phyloP scores from a whole-genome alignment of 2,797 vertebrate species.

The Graptemys geographica region DNA sequence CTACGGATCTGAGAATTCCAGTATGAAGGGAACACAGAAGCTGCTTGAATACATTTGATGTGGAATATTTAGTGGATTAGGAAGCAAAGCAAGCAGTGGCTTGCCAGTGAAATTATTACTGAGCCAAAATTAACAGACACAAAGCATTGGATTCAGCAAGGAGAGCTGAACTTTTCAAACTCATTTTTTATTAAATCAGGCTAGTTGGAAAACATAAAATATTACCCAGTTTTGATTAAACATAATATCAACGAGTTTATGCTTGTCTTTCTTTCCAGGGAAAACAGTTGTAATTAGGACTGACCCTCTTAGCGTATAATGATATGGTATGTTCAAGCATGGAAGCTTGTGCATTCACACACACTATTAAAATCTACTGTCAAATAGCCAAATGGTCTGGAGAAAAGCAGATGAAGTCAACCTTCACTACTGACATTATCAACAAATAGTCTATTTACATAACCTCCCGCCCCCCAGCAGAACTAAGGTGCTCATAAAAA shows the following conservation, averaged over 20 bases:
- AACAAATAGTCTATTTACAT: background rate
- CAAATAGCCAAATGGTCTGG: rapidly evolving
- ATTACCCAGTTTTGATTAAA: background rate
- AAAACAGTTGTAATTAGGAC: constrained; percentile 22
- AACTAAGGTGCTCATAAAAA: background rate
- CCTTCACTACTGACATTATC: background rate
- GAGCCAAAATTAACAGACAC: constrained; percentile 28
- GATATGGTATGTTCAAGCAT: background rate
- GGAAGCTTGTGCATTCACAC: rapidly evolving
- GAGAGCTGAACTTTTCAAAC: constrained; percentile 25
- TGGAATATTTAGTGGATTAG: constrained; percentile 29
- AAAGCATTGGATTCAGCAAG: constrained; percentile 7
- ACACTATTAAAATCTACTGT: background rate
- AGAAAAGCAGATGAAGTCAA: background rate
- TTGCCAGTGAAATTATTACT: constrained; percentile 22
- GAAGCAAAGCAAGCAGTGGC: background rate
- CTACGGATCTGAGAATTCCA: background rate
- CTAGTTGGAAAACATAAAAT: background rate
- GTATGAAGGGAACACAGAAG: constrained; percentile 29
- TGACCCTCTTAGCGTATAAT: background rate
- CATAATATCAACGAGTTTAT: background rate
- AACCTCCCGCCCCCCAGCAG: background rate
- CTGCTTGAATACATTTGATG: constrained; percentile 53
- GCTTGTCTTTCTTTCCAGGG: background rate
- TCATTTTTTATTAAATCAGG: constrained; percentile 18